These are phyloP conservation scores for Crocidura indochinensis DNA, from an alignment of 2,797 vertebrate species.

Conservation along the genomic window DNA sequence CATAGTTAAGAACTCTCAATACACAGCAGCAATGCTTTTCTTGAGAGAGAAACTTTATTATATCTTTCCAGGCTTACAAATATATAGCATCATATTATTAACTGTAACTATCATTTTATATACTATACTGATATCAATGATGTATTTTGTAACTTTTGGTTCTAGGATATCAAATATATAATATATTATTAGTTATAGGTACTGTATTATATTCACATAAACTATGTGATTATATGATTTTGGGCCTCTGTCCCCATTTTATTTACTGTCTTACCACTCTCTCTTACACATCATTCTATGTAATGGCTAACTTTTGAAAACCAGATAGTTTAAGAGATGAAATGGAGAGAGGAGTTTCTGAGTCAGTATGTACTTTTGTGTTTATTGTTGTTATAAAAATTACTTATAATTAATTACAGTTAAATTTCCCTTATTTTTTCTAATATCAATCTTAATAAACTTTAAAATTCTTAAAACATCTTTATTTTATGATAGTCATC, in stretches of 20 bases:
- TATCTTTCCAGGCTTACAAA: not conserved
- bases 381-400: slow-evolving; percentile 3
- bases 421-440: not conserved
- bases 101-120: not conserved
- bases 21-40: not conserved
- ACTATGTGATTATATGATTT: not conserved
- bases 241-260: not conserved
- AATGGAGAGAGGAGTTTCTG: not conserved
- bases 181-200: not conserved
- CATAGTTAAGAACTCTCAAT: not conserved
- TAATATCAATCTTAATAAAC: not conserved
- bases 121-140: not conserved
- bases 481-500: not conserved
- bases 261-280: not conserved
- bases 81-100: not conserved
- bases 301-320: not conserved
- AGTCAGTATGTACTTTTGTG: not conserved
- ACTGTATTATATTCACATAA: not conserved
- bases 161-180: not conserved
- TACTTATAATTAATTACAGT: not conserved
- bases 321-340: not conserved
- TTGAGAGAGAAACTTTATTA: not conserved
- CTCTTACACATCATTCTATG: not conserved
- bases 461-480: slow-evolving; percentile 26
- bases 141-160: not conserved